Conservation (phyloP, 1,140 invertebrate genomes). For the Nixonia krombeini region DNA sequence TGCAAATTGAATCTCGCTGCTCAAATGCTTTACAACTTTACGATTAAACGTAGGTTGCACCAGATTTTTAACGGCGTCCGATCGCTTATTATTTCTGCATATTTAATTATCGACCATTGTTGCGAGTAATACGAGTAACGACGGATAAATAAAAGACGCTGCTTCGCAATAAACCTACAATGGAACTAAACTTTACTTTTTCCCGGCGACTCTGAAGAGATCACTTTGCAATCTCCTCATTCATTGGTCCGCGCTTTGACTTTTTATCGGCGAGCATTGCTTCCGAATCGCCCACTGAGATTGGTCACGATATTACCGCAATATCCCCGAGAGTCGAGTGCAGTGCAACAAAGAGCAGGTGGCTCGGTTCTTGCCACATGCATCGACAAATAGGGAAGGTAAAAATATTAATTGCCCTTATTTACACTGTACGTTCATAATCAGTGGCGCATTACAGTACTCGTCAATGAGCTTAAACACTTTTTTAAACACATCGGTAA, state of each 20-base stretch:
- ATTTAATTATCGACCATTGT: too few species aligned
- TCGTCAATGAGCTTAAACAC: too few species aligned
- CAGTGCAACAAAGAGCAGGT: constrained; percentile 44
- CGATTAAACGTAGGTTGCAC: too few species aligned
- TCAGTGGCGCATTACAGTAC: constrained; percentile 38
- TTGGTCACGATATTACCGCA: constrained; percentile 39
- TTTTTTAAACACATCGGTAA: not conserved
- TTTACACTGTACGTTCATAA: constrained; percentile 31
- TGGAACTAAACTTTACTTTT: too few species aligned
- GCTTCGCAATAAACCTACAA: too few species aligned
- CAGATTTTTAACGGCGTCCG: too few species aligned
- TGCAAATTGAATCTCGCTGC: too few species aligned
- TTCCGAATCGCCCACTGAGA: constrained; percentile 36
- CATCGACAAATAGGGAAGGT: constrained; percentile 43
- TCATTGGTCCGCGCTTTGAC: constrained; percentile 17
- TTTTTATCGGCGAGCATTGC: constrained; percentile 26
- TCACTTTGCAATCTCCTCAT: constrained; percentile 24
- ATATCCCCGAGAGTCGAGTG: constrained; percentile 20
- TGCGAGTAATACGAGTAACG: too few species aligned
- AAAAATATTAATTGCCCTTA: constrained; percentile 40
- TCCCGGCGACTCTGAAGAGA: too few species aligned
- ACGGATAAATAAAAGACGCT: too few species aligned
- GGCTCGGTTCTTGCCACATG: constrained; percentile 34
- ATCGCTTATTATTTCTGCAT: too few species aligned
- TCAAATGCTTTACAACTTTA: too few species aligned